A percentile compares a stretch with the other conserved stretches of the same genome.
Evolutionary conservation across 2,888 invertebrate genomes (phyloP).

Genomic region (Eristalinus sepulchralis): DNA sequence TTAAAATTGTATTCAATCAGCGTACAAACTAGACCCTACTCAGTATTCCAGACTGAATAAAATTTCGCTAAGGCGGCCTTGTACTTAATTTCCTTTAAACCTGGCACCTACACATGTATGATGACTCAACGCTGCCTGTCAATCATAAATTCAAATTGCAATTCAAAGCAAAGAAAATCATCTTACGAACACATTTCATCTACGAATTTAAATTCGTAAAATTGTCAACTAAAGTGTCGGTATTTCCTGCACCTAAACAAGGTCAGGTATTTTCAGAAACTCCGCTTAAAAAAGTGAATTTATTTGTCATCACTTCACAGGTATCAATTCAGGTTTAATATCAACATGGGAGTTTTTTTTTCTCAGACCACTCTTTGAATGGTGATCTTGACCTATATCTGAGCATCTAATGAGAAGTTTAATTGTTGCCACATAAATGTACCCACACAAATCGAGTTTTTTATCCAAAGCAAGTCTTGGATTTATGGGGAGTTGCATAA

Average conservation of each 20-base stretch:
- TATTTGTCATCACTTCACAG: conserved; percentile 7
- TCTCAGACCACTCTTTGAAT: conserved; percentile 5
- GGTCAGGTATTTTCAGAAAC: conserved; percentile 15
- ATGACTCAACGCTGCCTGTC: not conserved
- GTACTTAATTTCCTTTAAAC: conserved; percentile 44
- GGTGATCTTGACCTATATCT: conserved; percentile 46
- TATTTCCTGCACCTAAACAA: not conserved
- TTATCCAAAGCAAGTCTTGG: not conserved
- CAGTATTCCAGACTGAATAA: conserved; percentile 29
- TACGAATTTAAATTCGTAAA: no score
- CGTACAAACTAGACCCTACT: conserved; percentile 14
- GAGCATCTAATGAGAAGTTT: conserved; percentile 3
- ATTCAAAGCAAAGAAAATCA: not conserved
- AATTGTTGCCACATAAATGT: not conserved
- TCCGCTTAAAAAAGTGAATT: conserved; percentile 34
- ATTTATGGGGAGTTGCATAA: not conserved
- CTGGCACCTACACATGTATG: not conserved
- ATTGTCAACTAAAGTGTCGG: not conserved
- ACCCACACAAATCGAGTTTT: not conserved
- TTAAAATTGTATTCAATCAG: not conserved
- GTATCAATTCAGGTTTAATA: conserved; percentile 17
- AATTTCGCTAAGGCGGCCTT: conserved; percentile 48
- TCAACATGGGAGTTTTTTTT: conserved; percentile 19
- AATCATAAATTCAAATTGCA: conserved; percentile 6
- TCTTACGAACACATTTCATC: no score